phyloP scores from a whole-genome alignment of 2,797 vertebrate species.

The Calcarius lapponicus region DNA sequence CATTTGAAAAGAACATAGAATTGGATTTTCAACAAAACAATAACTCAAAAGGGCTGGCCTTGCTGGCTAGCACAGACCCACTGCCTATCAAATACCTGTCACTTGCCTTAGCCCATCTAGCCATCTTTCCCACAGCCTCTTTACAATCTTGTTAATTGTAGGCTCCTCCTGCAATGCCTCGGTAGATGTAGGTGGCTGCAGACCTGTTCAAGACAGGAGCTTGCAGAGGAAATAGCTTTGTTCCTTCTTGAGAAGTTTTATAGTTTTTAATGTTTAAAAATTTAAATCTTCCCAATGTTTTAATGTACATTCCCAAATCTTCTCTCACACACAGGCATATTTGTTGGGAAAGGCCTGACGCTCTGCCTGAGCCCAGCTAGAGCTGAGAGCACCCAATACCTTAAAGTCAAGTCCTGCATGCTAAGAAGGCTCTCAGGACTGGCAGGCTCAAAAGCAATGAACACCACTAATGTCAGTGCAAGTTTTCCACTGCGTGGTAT shows the following conservation, averaged over 20 bases:
- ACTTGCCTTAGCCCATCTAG: background rate
- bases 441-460: background rate
- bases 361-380: background rate
- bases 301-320: too few species aligned
- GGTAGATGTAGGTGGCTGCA: background rate
- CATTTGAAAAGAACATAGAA: background rate
- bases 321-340: background rate
- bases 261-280: background rate
- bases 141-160: background rate
- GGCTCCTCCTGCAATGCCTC: background rate
- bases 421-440: background rate
- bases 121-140: background rate
- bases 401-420: background rate
- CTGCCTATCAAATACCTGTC: background rate
- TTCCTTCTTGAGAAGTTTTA: background rate
- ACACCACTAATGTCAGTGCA: background rate
- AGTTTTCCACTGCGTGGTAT: background rate
- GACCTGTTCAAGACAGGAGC: background rate
- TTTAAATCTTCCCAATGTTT: background rate
- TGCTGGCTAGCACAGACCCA: background rate
- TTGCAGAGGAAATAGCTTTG: background rate
- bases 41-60: background rate
- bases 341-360: background rate
- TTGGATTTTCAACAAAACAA: background rate
- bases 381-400: background rate